Base-by-base conservation (phyloP, 2,888 invertebrate species). In the Drosophila multiciliata region DNA sequence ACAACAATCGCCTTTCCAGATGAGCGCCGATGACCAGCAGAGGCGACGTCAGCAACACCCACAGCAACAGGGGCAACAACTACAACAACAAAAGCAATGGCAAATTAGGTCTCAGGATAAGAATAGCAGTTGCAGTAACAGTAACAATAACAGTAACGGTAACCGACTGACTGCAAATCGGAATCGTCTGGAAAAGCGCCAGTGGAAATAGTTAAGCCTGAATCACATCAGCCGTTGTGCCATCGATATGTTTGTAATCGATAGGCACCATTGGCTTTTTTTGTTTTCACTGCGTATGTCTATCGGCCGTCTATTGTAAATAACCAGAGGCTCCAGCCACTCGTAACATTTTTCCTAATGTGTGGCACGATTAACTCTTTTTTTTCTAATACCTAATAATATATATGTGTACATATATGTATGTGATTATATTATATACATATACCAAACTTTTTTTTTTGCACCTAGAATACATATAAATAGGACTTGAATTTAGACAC, bases 21-120 rank as follows among this genome's bases (percentile, higher is more conserved):
- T 74, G 93, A 93, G 89, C 92, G 93, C 77, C 93, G 93, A 93
- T 93, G 93, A 93, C 93, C 93, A 91, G 91, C 89, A 91, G 83
- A 87, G 82, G 83, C 90, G 81, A 82, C 82, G 75, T 78, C 73
- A 62, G 64, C 89, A 87, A 80, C 88, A 80, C 73, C 87, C 38
- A 32, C 55, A 40, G 5, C 55, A 85, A 11, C 55, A 38, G 12
- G 58, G 8, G 6, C 45, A 26, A 2, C 52, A 52, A 2, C 65
- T 33, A 9, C 71, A 53, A 26, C 55, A 48, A 32, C 72, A 45
- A 75, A 58, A 52, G 38, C 78, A 64, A 45, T 49, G 57, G 62
- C 63, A 50, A 78, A 73, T 76, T 78, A 73, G 64, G 35, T 64
- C 73, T 65, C 73, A 73, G 72, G 65, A 71, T 62, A 61, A 64